Evolutionary conservation across 2,113 vertebrate genomes (phyloP), one percentile per base, ranked within the genome.

Genomic region (Rattus rattus): DNA sequence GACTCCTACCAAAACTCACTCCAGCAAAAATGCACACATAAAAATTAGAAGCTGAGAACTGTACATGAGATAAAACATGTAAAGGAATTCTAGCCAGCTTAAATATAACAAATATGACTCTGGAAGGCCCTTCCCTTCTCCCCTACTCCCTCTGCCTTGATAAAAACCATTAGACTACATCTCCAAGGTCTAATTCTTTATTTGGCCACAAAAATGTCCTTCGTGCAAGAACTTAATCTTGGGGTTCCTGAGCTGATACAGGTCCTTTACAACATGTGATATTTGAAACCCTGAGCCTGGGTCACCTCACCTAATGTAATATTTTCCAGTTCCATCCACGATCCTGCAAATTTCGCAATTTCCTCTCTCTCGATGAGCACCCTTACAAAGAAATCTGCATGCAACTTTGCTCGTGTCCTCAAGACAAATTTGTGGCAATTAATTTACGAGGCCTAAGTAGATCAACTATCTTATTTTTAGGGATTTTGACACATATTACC

Each of bases 401-500:
- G 59, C 56, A 87, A 70, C 33, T 87, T 95, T 84, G 87, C 28
- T 39, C 63, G 61, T 69, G 52, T 80, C 85, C 54, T 65, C 52
- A 88, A 81, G 63, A 95, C 91, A 94, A 92, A 94, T 94, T 88
- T 63, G 33, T 86, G 73, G 52, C 94, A 96, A 96, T 97, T 76
- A 94, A 94, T 83, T 88, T 92, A 93, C 11, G 88, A 75, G 81
- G 70, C 76, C 90, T 92, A 95, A 90, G 43, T n/a, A 95, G 16
- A 91, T 59, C 19, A 94, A 81, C 9, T 85, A 67, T 90, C 93
- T 91, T 95, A 77, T 90, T 93, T 94, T 96, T 87, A 97, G 95
- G 22, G 7, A 43, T 89, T 94, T 67, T 91, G 72, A 97, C n/a
- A 92, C 7, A 59, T 56, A 88, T 69, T 69, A 47, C 49, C 76